Base-by-base conservation (phyloP, 2,113 vertebrate genomes). In the Solenodon paradoxus region DNA sequence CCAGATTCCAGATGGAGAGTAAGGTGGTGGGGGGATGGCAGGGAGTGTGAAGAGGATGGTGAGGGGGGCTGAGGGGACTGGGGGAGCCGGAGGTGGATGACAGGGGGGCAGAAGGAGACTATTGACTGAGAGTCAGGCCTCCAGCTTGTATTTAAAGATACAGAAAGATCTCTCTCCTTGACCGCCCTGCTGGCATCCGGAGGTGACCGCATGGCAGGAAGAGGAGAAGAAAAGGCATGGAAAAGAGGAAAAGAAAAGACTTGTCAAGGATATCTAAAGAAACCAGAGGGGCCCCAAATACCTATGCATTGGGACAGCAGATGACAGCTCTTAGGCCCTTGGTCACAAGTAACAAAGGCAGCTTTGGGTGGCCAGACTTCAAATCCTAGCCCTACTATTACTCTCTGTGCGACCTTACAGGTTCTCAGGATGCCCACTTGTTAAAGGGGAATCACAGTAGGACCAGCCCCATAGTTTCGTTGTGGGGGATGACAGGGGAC, bases 1-100 rank as follows among this genome's bases (percentile, higher is more conserved):
- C 90, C 40, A 83, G 97, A 96, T 97, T 98, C 97, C 97, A 97
- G 98, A 97, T 95, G 95, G 97, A 98, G 97, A 96, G 93, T 77
- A 96, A 97, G 97, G 92, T 88, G 78, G 40, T 22, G 40, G 81
- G 77, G n/a, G 82, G 57, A 59, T 49, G 69, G 93, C 95, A 61
- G 84, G 68, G 94, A 35, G 84, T 95, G 22, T 72, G 90, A 93
- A 94, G 82, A 94, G 69, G 93, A 49, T 28, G 61, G 61, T 59
- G 94, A 91, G 95, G 91, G 85, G 93, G 94, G 93, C 93, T 95
- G 85, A 74, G 63, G 94, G 96, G 95, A 88, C 64, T 74, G 40
- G 20, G 86, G 64, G 96, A 80, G 63, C 1, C 11, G 72, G 59
- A 78, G 85, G 92, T 79, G n/a, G 82, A n/a, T 63, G 91, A 81